These are phyloP conservation scores for Callyntrura sp. DNA, from an alignment of 2,888 invertebrate species.

Conservation along the genomic window DNA sequence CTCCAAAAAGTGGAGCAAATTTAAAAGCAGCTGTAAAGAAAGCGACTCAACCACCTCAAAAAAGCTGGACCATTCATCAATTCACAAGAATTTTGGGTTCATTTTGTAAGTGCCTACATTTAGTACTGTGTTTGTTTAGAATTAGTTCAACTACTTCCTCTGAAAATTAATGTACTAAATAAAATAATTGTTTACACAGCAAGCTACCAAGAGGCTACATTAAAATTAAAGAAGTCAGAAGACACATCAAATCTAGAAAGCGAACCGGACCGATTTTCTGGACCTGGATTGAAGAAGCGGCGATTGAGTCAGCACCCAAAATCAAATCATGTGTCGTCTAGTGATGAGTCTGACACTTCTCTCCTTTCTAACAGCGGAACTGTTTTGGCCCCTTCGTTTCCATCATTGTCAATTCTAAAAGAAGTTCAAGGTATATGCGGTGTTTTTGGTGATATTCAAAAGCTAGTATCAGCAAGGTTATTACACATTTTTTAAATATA, in stretches of 20 bases:
- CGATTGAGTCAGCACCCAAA: too few relatives aligned
- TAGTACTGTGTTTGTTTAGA: not conserved
- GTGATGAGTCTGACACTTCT: too few relatives aligned
- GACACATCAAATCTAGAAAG: constrained; percentile 1
- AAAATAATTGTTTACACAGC: too few relatives aligned
- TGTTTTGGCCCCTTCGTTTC: too few relatives aligned
- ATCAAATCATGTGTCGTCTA: too few relatives aligned
- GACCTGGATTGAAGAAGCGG: not conserved
- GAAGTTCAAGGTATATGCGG: not conserved
- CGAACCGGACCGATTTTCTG: not conserved
- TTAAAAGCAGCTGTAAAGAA: not conserved
- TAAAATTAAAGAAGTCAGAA: not conserved
- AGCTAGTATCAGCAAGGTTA: too few relatives aligned
- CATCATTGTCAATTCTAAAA: not conserved
- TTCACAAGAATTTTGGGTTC: not conserved
- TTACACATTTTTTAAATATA: too few relatives aligned
- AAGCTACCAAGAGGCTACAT: not conserved
- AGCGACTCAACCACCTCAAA: not conserved
- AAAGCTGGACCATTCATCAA: not conserved
- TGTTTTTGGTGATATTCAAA: too few relatives aligned
- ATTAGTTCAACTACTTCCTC: not conserved
- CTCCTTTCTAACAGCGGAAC: too few relatives aligned
- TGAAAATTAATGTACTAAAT: too few relatives aligned
- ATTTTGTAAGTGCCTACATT: constrained; percentile 10
- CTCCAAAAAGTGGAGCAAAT: not conserved